A percentile compares a stretch with the other conserved stretches of the same genome.
Conservation (phyloP, 2,113 vertebrate species). For the Vulpes lagopus region DNA sequence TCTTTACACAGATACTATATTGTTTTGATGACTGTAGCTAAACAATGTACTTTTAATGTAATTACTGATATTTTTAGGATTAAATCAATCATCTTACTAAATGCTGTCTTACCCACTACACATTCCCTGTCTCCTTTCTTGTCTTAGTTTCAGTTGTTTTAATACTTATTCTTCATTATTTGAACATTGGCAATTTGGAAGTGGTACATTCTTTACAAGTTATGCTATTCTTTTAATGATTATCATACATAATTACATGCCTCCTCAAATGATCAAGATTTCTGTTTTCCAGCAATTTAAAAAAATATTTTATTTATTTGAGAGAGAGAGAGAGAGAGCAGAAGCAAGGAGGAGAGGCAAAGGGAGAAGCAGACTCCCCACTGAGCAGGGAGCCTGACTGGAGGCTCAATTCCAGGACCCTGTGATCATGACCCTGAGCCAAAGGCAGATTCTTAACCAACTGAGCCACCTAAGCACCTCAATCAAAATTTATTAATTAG, state of each 20-base stretch:
- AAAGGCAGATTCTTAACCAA: too few species aligned
- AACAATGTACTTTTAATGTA: slow-evolving; percentile 22
- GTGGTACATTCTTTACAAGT: background rate
- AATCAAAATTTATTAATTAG: background rate
- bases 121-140: background rate
- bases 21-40: background rate
- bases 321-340: too few species aligned
- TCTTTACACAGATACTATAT: background rate
- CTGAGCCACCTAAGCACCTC: too few species aligned
- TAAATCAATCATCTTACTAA: slow-evolving; percentile 2
- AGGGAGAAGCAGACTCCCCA: too few species aligned
- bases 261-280: background rate
- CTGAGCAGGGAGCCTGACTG: too few species aligned
- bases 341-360: too few species aligned
- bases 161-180: background rate
- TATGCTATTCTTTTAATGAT: slow-evolving; percentile 19
- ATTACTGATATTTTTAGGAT: background rate
- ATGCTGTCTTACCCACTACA: background rate
- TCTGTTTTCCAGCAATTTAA: background rate
- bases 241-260: background rate
- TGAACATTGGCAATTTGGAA: background rate
- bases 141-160: background rate
- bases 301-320: too few species aligned
- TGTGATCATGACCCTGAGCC: too few species aligned
- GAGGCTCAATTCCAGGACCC: too few species aligned